phyloP scores from a whole-genome alignment of 2,797 vertebrate genomes.

The Smutsia temminckii region DNA sequence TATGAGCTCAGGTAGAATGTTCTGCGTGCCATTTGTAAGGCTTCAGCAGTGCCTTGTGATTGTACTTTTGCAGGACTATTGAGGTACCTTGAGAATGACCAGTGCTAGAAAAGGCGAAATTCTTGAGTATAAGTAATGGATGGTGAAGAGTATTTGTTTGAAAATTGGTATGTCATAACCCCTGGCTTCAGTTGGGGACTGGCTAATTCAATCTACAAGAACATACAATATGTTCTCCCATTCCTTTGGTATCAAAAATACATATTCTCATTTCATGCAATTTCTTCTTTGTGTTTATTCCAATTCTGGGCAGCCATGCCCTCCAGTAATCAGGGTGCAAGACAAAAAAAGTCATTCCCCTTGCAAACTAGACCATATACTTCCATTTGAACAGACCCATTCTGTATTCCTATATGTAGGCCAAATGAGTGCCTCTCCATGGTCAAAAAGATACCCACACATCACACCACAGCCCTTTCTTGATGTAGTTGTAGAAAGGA shows the following conservation, averaged over 20 bases:
- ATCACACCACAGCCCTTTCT: not conserved
- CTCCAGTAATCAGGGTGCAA: conserved; percentile 46
- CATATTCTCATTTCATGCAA: conserved; percentile 61
- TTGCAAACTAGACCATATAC: conserved; percentile 53
- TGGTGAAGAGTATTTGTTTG: conserved; percentile 62
- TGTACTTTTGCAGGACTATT: not conserved
- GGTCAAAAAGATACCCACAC: not conserved
- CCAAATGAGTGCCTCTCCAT: not conserved
- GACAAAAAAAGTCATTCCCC: conserved; percentile 50
- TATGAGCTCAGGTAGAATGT: not conserved
- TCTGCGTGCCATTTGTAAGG: not conserved
- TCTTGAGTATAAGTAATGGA: not conserved
- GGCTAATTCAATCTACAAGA: conserved; percentile 57
- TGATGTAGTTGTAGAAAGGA: not conserved
- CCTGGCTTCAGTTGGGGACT: conserved; percentile 45
- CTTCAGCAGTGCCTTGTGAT: not conserved
- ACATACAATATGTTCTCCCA: conserved; percentile 12
- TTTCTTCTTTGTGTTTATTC: conserved; percentile 72
- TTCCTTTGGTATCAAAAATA: conserved; percentile 66
- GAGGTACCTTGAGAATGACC: conserved; percentile 62
- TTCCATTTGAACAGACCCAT: conserved; percentile 63
- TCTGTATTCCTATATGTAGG: conserved; percentile 21
- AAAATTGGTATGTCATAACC: conserved; percentile 35
- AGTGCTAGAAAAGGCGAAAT: conserved; percentile 59
- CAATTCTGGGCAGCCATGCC: conserved; percentile 61